phyloP scores from a whole-genome alignment of 2,888 invertebrate genomes.

The Tridacna gigas region DNA sequence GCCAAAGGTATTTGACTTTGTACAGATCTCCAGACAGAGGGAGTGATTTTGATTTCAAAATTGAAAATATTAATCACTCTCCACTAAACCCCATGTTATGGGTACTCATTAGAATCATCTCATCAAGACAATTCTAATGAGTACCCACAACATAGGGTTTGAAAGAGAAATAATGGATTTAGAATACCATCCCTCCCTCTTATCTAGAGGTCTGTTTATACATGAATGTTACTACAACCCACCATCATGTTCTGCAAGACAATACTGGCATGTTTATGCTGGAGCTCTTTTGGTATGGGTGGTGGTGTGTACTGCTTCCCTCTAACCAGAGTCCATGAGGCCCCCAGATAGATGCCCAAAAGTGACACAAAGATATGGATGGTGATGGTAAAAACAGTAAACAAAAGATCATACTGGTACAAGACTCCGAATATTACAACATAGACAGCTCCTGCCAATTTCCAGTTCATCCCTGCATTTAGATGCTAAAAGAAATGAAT shows the following conservation, averaged over 20 bases:
- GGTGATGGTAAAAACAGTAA: constrained; percentile 59
- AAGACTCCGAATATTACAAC: constrained; percentile 61
- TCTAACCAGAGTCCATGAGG: constrained; percentile 74
- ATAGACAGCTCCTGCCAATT: constrained; percentile 44
- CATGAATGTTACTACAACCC: constrained; percentile 10
- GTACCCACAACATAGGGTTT: no score
- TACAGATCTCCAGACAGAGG: no score
- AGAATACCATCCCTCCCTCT: no score
- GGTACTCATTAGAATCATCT: no score
- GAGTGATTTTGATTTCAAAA: no score
- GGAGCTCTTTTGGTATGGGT: constrained; percentile 52
- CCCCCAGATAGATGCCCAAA: constrained; percentile 70
- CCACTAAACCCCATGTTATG: no score
- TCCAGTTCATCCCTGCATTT: constrained; percentile 25
- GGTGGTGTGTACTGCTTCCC: constrained; percentile 76
- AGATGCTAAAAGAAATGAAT: no score
- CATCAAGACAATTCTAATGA: no score
- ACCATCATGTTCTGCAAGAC: constrained; percentile 77
- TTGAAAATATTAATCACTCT: no score
- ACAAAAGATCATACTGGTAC: constrained; percentile 68
- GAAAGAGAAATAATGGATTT: no score
- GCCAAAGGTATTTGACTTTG: no score
- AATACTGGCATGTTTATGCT: constrained; percentile 60
- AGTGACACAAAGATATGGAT: constrained; percentile 56
- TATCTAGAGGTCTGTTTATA: no score